Base-by-base conservation (phyloP, 2,113 vertebrate species). In the Jacana jacana region DNA sequence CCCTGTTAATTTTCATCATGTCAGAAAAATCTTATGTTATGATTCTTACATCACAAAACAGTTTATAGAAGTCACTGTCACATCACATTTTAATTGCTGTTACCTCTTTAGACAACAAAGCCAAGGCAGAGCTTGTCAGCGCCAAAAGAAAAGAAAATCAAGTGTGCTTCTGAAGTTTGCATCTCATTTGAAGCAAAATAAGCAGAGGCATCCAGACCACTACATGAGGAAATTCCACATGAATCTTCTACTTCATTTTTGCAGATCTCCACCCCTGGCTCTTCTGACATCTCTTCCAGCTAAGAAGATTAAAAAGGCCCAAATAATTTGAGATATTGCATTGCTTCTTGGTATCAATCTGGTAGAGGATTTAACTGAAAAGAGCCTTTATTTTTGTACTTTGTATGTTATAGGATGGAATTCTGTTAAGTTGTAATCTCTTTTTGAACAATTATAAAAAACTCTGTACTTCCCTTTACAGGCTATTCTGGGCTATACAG, bases 251-350 rank as follows among this genome's bases (percentile, higher is more conserved):
- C 75, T 72, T 69, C n/a, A 52, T 31, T 89, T 86, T 40, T 90
- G 46, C 52, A 89, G 79, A 68, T 72, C 86, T 73, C 69, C 66
- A 88, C 52, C 66, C 58, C 22, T 89, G 52, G 73, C 40, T 95
- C 81, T 91, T 91, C 68, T 73, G 87, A 93, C 86, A 95, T 91
- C 84, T 92, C 61, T 83, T 83, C 75, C 40, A 85, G 77, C 76
- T 92, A 94, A 96, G 95, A 92, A 94, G 87, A 95, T 94, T 97
- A 55, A 69, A 91, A 86, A 96, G 90, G 52, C 57, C 64, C 79
- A 88, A 82, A 92, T 79, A 61, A 93, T 91, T 84, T 65, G 65
- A 93, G 73, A 89, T 93, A 92, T 6, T 92, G 73, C 71, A 89
- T 58, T 79, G 52, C 88, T 94, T 91, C 87, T 95, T 88, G 89